phyloP scores from a whole-genome alignment of 2,888 invertebrate genomes.

The Papilio protenor region DNA sequence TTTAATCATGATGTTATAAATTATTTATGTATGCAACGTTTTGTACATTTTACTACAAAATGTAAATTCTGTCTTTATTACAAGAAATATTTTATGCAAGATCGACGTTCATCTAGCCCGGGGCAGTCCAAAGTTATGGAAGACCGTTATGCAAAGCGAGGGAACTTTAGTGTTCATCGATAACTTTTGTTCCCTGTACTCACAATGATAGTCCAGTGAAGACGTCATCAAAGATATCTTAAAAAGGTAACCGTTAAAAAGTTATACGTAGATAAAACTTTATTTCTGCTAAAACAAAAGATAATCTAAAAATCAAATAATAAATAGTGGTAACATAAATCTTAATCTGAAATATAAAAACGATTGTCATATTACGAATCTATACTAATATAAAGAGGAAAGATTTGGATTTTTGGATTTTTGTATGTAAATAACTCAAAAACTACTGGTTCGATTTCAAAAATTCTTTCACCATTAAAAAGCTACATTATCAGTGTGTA shows the following conservation, averaged over 20 bases:
- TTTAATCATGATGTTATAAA: no score
- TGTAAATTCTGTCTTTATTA: not conserved
- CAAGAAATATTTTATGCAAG: not conserved
- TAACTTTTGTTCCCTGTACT: constrained; percentile 12
- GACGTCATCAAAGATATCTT: not conserved
- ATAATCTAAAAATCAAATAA: not conserved
- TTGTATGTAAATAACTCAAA: no score
- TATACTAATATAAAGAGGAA: no score
- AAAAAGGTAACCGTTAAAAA: not conserved
- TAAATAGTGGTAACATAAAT: not conserved
- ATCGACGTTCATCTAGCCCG: not conserved
- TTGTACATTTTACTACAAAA: not conserved
- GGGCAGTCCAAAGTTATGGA: constrained; percentile 11
- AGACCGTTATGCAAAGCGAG: constrained; percentile 27
- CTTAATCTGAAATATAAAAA: not conserved
- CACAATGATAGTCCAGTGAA: constrained; percentile 38
- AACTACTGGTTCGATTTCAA: no score
- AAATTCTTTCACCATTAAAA: no score
- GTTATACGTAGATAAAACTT: not conserved
- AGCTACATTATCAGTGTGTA: no score
- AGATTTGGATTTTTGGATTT: no score
- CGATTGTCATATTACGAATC: no score
- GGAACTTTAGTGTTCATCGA: constrained; percentile 26
- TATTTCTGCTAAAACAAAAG: not conserved
- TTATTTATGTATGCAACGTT: no score